These are phyloP conservation scores for Okamejei kenojei DNA, from an alignment of 2,797 vertebrate species.

Conservation along the genomic window DNA sequence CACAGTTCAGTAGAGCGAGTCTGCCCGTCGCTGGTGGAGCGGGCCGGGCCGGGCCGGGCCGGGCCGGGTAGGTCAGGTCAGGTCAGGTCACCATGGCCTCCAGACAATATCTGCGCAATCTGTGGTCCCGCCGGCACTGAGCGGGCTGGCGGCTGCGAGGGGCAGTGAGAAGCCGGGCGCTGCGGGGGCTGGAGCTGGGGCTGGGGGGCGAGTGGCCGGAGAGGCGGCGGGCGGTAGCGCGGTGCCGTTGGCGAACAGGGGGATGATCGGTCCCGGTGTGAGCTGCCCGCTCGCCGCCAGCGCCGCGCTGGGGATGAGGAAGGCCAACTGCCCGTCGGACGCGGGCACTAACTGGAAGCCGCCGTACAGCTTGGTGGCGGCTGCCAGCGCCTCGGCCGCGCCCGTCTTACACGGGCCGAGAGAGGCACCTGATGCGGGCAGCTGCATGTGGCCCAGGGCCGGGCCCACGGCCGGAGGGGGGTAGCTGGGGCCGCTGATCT, in stretches of 20 bases:
- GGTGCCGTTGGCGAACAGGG: constrained; percentile 70
- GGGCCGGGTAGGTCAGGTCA: too few relatives aligned
- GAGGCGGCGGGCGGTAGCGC: constrained; percentile 65
- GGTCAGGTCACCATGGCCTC: constrained; percentile 80
- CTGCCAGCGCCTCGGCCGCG: constrained; percentile 56
- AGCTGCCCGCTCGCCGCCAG: constrained; percentile 68
- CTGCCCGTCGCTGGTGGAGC: constrained; percentile 49
- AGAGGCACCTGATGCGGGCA: constrained; percentile 40
- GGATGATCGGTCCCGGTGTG: constrained; percentile 67
- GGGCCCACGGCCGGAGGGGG: constrained; percentile 70
- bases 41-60: not conserved
- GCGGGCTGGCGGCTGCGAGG: constrained; percentile 2
- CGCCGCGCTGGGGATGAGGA: constrained; percentile 86
- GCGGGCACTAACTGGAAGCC: constrained; percentile 94
- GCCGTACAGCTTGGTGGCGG: constrained; percentile 78
- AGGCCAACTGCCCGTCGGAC: constrained; percentile 93
- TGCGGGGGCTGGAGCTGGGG: not conserved
- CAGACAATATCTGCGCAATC: constrained; percentile 86
- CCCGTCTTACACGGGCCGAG: constrained; percentile 66
- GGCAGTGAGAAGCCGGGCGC: not conserved
- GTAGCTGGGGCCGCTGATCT: constrained; percentile 96
- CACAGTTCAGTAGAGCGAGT: constrained; percentile 50
- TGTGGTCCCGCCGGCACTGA: constrained; percentile 55
- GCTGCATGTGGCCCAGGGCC: not conserved
- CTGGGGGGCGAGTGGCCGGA: constrained; percentile 54